Base-by-base conservation (phyloP, 1,140 invertebrate species). In the Drosophila equinoxialis region DNA sequence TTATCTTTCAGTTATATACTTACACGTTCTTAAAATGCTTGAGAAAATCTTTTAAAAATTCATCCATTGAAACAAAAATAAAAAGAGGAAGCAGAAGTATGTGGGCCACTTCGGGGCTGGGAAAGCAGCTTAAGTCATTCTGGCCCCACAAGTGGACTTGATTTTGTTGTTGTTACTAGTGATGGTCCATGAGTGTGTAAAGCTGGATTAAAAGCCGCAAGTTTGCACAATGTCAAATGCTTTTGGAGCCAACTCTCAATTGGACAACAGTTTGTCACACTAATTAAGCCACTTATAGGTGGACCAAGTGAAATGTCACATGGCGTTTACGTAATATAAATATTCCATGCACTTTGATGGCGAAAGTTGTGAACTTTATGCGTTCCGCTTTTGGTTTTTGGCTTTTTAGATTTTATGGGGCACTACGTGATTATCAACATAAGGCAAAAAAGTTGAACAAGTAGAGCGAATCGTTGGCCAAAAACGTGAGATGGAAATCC, bases 281-380 rank as follows among this genome's bases (percentile, higher is more conserved):
- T 83, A 86, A 86, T 86, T 87, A 87, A 80, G 73, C 76, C 68
- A 74, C 69, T 79, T 83, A 82, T 70, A 62, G 68, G 76, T 67
- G 62, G 58, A 13, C 51, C 11, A 20, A 45, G 39, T 35, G 48
- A 51, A 59, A 64, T 59, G 62, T 57, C 61, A 60, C 57, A 68
- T 64, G 60, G 61, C 81, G 81, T 70, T 78, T 81, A 63, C 75
- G 74, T 74, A 65, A 85, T 86, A 79, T 81, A 81, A 86, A 85
- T 86, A 82, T 79, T 86, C 42, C 59, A 85, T 85, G 63, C 65
- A 67, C 69, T 69, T 37, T 37, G 55, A 39, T 45, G 23, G 48
- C n/a, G 17, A 77, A 77, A 76, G 71, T 82, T 87, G 72, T 73
- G 17, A 23, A 68, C 79, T 83, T 87, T 78, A 77, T 71, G 69